Base-by-base conservation (phyloP, 2,888 invertebrate species). In the Caenorhabditis zanzibari region DNA sequence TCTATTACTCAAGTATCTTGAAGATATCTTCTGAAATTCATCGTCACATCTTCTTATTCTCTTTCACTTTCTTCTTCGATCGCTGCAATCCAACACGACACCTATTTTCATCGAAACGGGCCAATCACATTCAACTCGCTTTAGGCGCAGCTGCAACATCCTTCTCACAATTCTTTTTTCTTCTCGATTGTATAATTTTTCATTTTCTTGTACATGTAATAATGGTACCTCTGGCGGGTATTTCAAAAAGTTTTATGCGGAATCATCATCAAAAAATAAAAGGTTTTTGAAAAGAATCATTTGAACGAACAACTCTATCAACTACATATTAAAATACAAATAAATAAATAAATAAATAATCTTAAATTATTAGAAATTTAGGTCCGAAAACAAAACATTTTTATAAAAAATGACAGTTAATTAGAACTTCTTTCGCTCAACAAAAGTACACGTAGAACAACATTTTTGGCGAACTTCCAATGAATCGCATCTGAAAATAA, bases 381-480 rank as follows among this genome's bases (percentile, higher is more conserved):
- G 24, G 19, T 24, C 19, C 16, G 58, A 19, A 47, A 59, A 22
- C 35, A 58, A 26, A 49, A 59, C 41, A 72, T 72, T 72, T 71
- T 59, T 58, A 35, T 64, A 58, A 63, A 47, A 66, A 58, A 47
- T 49, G 28, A 41, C 1, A 38, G n/a, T 28, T 28, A 54, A 14
- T 73, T 66, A 80, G 19, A 80, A 58, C 14, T 63, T 64, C 69
- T 63, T 84, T 71, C 81, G 38, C 47, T 87, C 87, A 68, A 87
- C 82, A 66, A 82, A 85, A 47, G 83, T 80, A 80, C 89, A 89
- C 68, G 89, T 86, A 49, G 88, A 84, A 75, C 91, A 91, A 73
- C 91, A 91, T 73, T 88, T 84, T 74, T 86, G 86, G 52, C 88
- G 85, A 38, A 90, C 90, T 82, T 88, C 87, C 63, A 85, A 69